Conservation (phyloP, 2,888 invertebrate genomes). For the Xestia c-nigrum region DNA sequence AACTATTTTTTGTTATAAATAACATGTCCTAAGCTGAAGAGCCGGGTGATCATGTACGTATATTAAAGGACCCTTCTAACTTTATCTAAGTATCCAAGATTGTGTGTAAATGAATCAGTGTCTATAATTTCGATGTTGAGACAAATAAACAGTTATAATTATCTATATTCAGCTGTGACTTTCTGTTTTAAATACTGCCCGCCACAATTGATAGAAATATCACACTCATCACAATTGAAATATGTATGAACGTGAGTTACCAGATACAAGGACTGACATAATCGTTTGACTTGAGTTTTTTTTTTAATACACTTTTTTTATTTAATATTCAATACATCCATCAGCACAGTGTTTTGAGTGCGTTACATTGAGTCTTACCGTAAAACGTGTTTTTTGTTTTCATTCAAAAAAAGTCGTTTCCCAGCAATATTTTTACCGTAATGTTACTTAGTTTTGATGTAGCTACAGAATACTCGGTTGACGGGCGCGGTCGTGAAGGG, state of each 20-base stretch:
- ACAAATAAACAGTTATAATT: neutral
- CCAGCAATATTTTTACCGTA: too few species aligned
- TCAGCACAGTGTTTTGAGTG: too few species aligned
- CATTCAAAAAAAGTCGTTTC: too few species aligned
- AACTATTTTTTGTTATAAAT: neutral
- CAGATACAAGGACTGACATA: neutral
- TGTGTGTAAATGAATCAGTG: neutral
- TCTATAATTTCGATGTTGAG: neutral
- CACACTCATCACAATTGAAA: neutral
- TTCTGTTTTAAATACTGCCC: neutral
- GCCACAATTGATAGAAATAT: neutral
- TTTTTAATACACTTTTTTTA: too few species aligned
- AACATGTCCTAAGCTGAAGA: neutral
- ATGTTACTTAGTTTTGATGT: too few species aligned
- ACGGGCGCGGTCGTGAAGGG: too few species aligned
- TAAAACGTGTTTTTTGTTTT: too few species aligned
- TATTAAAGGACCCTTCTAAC: neutral
- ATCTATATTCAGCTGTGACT: neutral
- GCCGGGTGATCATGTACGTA: neutral
- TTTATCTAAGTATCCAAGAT: neutral
- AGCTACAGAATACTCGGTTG: too few species aligned
- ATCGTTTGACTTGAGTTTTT: too few species aligned
- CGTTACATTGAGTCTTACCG: too few species aligned
- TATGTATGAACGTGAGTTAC: neutral
- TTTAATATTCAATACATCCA: too few species aligned